Evolutionary conservation across 2,888 invertebrate genomes (phyloP).

Genomic region (Xylophagus ater): DNA sequence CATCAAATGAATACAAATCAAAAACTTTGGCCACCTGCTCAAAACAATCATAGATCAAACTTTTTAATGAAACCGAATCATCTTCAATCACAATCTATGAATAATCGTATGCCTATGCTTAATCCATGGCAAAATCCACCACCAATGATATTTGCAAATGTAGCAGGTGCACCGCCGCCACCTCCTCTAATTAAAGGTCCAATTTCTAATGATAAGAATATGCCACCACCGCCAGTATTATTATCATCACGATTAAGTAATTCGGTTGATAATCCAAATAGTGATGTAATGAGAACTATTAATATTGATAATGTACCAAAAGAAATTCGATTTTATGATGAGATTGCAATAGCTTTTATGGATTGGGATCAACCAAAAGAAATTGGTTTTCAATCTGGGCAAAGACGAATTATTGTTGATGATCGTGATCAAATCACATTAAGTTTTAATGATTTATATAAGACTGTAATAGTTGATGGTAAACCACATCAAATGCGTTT

Average conservation of each 20-base stretch:
- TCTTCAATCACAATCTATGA: neutral
- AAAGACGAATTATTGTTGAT: constrained; percentile 61
- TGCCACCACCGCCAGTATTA: constrained; percentile 29
- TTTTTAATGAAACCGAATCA: neutral
- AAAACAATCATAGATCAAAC: neutral
- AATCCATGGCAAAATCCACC: constrained; percentile 21
- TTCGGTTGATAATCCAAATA: constrained; percentile 45
- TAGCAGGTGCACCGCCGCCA: constrained; percentile 6
- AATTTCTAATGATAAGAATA: constrained; percentile 9
- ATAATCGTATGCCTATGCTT: constrained; percentile 15
- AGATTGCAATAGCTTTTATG: constrained; percentile 73
- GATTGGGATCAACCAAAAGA: constrained; percentile 78
- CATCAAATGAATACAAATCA: no score
- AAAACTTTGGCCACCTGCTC: no score
- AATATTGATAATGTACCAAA: constrained; percentile 70
- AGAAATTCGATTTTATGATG: constrained; percentile 73
- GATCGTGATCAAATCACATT: constrained; percentile 59
- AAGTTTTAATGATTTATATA: constrained; percentile 56
- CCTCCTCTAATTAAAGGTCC: constrained; percentile 2
- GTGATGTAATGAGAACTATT: constrained; percentile 66
- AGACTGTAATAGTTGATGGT: constrained; percentile 61
- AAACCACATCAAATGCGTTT: constrained; percentile 67
- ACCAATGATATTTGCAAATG: constrained; percentile 15
- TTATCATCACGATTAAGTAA: constrained; percentile 29
- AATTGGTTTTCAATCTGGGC: constrained; percentile 73